Conservation (phyloP, 2,113 vertebrate species). For the Nycticorax nycticorax region DNA sequence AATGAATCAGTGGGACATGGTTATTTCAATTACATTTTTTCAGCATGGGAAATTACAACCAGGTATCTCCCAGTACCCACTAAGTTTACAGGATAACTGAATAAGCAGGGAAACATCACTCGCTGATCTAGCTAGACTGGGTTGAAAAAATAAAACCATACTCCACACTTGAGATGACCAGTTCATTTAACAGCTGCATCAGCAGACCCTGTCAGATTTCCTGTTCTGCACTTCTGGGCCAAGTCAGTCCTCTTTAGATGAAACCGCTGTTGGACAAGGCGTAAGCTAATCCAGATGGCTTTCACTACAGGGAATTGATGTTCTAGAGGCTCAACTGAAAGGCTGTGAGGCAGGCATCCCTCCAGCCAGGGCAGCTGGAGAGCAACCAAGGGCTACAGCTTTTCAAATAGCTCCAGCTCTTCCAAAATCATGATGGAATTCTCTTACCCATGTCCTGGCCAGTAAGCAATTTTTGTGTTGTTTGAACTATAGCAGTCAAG, state of each 20-base stretch:
- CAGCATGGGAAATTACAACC: not conserved
- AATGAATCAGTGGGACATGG: not conserved
- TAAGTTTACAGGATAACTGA: not conserved
- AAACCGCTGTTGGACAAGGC: not conserved
- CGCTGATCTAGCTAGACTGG: not conserved
- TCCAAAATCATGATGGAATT: not conserved
- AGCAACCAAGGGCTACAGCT: not conserved
- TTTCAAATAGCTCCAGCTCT: not conserved
- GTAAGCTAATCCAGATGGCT: not conserved
- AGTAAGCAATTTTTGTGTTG: not conserved
- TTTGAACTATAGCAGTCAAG: not conserved
- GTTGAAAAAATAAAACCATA: not conserved
- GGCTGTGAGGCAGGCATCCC: not conserved
- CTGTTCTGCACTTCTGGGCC: not conserved
- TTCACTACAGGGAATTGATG: not conserved
- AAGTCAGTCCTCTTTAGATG: not conserved
- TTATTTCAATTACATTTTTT: not conserved
- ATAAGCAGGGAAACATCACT: not conserved
- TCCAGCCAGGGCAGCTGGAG: not conserved
- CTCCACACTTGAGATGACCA: not conserved
- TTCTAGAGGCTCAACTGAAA: not conserved
- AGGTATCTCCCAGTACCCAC: not conserved
- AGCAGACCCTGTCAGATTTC: not conserved
- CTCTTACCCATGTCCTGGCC: not conserved
- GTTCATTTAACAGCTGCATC: not conserved